These are phyloP conservation scores for Willisornis vidua DNA, from an alignment of 2,113 vertebrate genomes.

Conservation along the genomic window DNA sequence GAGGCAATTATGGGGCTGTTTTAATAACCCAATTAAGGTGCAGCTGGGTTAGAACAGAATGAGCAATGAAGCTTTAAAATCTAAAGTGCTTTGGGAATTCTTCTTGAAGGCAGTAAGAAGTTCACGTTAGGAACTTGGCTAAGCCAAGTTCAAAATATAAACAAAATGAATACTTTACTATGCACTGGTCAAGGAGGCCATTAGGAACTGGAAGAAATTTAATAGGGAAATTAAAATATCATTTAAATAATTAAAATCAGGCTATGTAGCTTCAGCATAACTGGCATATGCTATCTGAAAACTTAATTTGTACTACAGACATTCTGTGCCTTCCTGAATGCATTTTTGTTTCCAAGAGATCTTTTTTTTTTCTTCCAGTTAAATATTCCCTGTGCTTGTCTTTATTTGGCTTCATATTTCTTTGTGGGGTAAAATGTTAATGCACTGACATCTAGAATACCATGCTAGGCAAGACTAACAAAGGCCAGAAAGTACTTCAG, in stretches of 20 bases:
- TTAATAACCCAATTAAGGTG: constrained; percentile 18
- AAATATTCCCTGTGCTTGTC: neutral
- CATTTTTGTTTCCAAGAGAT: neutral
- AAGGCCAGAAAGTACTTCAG: neutral
- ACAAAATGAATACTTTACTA: neutral
- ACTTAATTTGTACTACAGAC: neutral
- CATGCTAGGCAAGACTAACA: neutral
- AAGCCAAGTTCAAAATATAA: constrained; percentile 15
- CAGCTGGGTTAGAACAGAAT: constrained; percentile 15
- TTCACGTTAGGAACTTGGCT: neutral
- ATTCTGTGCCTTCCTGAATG: neutral
- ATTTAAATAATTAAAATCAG: neutral
- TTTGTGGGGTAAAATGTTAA: neutral
- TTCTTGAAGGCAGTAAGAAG: neutral
- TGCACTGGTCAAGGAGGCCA: neutral
- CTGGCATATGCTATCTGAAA: neutral
- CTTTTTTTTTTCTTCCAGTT: neutral
- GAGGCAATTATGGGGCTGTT: neutral
- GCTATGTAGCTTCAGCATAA: neutral
- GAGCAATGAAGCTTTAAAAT: constrained; percentile 7
- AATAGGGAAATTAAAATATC: neutral
- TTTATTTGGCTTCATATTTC: constrained; percentile 7
- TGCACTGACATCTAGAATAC: neutral
- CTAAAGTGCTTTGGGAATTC: constrained; percentile 18
- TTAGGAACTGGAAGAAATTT: neutral